Evolutionary conservation across 2,888 invertebrate genomes (phyloP).

Genomic region (Acanthococcus lagerstroemiae): DNA sequence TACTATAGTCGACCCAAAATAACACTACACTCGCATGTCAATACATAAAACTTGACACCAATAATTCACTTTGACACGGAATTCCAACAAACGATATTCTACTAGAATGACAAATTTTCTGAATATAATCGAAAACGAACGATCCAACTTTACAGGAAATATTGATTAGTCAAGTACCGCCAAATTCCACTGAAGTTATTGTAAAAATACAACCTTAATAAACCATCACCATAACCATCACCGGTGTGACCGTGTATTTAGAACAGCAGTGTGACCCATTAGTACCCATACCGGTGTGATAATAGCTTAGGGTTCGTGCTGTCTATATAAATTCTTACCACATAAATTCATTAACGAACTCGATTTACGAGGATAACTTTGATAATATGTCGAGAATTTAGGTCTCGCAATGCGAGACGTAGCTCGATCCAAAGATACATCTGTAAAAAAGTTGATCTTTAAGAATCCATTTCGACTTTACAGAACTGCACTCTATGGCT

Average conservation of each 20-base stretch:
- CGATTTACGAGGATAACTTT: constrained; percentile 65
- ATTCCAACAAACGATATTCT: not conserved
- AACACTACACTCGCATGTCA: too few relatives aligned
- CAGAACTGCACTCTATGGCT: not conserved
- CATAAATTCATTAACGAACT: constrained; percentile 92
- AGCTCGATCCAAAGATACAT: constrained; percentile 67
- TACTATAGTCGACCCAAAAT: too few relatives aligned
- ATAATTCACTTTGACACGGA: too few relatives aligned
- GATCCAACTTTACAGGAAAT: not conserved
- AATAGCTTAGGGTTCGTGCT: too few relatives aligned
- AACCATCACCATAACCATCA: constrained; percentile 14
- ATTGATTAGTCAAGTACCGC: too few relatives aligned
- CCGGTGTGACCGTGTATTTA: not conserved
- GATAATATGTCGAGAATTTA: constrained; percentile 55
- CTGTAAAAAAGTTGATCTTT: constrained; percentile 50
- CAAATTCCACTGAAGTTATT: too few relatives aligned
- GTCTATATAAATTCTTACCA: constrained; percentile 63
- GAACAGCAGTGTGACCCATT: not conserved
- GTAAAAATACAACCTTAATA: too few relatives aligned
- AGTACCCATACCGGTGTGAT: too few relatives aligned
- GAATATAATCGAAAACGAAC: not conserved
- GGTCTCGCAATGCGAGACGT: constrained; percentile 66
- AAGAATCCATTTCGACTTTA: too few relatives aligned
- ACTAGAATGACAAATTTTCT: not conserved
- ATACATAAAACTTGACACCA: too few relatives aligned